Evolutionary conservation across 2,113 vertebrate genomes (phyloP), one percentile per base, ranked within the genome.

Genomic region (Hippocampus guttulatus): DNA sequence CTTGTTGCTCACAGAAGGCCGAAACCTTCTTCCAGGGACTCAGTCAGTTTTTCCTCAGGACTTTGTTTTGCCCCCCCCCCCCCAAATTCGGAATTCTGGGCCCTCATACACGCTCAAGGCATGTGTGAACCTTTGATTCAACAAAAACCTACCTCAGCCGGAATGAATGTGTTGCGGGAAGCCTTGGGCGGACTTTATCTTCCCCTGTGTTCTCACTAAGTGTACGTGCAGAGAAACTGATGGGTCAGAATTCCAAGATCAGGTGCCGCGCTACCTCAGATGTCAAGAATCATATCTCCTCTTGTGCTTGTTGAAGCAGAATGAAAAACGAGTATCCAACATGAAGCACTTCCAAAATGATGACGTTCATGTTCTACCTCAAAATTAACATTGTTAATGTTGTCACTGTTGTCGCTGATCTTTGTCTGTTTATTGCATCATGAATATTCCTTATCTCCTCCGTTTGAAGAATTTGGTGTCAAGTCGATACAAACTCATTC

Each of bases 311-410:
- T 81, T 27, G 11, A 62, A 90, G 79, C 80, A 68, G 85, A 85
- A 78, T 14, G 54, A 66, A 74, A 80, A 80, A 79, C 51, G 72
- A 83, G 86, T 87, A 90, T 92, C 91, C 92, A 93, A 81, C 92
- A 88, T 93, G 85, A 95, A 94, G 94, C 92, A 94, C 94, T 95
- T 95, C 94, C 93, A 95, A 38, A 93, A 94, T 93, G 92, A 93
- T 95, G 94, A 96, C 94, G 94, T 94, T 89, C 93, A 94, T 95
- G 84, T 91, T 96, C 97, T 99, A 99, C 97, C 97, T 99, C 97
- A 96, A 94, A 10, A 92, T 91, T 89, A 90, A 87, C 87, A 87
- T 71, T 86, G 85, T 92, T 89, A 74, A 85, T 85, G 82, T 91
- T 88, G 84, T 92, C 90, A 84, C 81, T 87, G 88, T 88, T 90